Evolutionary conservation across 1,140 invertebrate species (phyloP), one percentile per base, ranked within the genome.

Genomic region (Bombus balteatus): DNA sequence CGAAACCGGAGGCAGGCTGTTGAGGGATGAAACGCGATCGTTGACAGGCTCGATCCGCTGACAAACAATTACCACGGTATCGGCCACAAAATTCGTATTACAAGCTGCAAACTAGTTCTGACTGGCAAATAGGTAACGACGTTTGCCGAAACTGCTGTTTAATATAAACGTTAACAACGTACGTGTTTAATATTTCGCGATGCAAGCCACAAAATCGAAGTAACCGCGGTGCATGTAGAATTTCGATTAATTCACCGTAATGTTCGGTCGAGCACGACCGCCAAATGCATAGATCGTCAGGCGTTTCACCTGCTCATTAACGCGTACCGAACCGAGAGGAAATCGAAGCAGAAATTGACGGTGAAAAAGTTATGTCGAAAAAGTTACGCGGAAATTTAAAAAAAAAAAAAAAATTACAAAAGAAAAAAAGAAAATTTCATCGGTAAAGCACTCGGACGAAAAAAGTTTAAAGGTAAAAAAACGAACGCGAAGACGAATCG

Each of bases 151-250:
- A 81, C 28, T 41, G 28, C 37, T 39, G 34, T 72, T 81, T 71
- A 39, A 43, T 68, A 57, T 71, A 71, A 41, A 65, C 75, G 37
- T 62, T 28, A 68, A 9, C 43, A n/a, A 10, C 10, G 53, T 13
- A 37, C 32, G 32, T 39, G 62, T 68, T 81, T 81, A 72, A 81
- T 81, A 72, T 81, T 39, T 59, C 47, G 34, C 68, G 47, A 59
- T 28, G 66, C 25, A 8, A 1, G 5, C 37, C 47, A 12, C 53
- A 34, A 39, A 72, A 81, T 81, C 47, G 9, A 81, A 81, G 15
- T 32, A 32, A 59, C 10, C 25, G 22, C 18, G 10, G 53, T 57
- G 25, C 68, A 34, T 5, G n/a, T 47, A 22, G 53, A 71, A 43
- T 62, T 81, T 32, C 68, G 15, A 59, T 81, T 70, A 70, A 47